Percentiles rank a stretch among this genome's conserved stretches.
Evolutionary conservation across 2,797 vertebrate species (phyloP).

Genomic region (Parambassis ranga): DNA sequence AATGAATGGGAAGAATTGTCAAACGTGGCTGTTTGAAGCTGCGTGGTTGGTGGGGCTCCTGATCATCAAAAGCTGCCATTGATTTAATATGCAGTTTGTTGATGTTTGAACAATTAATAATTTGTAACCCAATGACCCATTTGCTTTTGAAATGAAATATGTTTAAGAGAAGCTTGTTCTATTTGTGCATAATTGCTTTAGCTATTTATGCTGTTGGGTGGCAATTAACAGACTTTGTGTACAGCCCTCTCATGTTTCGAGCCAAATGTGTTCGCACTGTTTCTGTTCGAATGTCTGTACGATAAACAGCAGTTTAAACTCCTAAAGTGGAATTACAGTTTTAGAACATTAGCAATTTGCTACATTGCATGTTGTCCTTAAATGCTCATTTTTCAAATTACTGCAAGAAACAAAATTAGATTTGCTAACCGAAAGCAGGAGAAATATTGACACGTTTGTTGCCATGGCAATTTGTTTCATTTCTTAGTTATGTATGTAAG

Average conservation of each 20-base stretch:
- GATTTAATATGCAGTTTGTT: slow-evolving; percentile 76
- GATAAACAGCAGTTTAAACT: slow-evolving; percentile 54
- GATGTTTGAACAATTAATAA: slow-evolving; percentile 79
- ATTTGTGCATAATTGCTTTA: slow-evolving; percentile 71
- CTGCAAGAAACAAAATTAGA: not conserved
- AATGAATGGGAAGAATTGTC: slow-evolving; percentile 57
- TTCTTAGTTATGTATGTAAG: not conserved
- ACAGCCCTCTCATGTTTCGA: slow-evolving; percentile 51
- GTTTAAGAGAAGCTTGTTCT: slow-evolving; percentile 74
- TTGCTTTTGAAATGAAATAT: slow-evolving; percentile 70
- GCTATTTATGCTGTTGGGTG: slow-evolving; percentile 74
- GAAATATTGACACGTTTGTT: not conserved
- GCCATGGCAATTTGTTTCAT: not conserved
- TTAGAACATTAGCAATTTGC: slow-evolving; percentile 15
- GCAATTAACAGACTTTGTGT: slow-evolving; percentile 70
- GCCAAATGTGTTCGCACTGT: slow-evolving; percentile 41
- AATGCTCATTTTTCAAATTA: slow-evolving; percentile 3
- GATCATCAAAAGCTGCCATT: slow-evolving; percentile 69
- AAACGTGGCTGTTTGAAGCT: slow-evolving; percentile 65
- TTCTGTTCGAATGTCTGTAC: slow-evolving; percentile 49
- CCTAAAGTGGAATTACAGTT: slow-evolving; percentile 41
- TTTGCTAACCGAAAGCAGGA: not conserved
- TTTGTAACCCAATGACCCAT: slow-evolving; percentile 77
- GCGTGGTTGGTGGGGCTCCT: slow-evolving; percentile 51
- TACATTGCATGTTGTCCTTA: not conserved